Base-by-base conservation (phyloP, 2,797 vertebrate genomes). In the Sitta carolinensis region DNA sequence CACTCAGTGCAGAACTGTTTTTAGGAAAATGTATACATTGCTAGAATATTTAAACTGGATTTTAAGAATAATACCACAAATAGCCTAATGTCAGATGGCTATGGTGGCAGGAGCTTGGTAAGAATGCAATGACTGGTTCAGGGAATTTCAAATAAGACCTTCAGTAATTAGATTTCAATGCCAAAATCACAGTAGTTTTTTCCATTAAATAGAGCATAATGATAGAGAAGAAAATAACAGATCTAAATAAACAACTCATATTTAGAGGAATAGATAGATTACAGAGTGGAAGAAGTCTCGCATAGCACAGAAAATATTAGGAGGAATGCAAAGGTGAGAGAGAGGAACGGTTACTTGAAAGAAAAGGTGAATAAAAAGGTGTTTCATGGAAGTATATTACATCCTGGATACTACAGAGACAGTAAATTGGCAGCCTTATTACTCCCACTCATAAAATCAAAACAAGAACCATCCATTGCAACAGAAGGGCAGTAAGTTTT, bases 361-460 rank as follows among this genome's bases (percentile, higher is more conserved):
- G 48, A 67, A 90, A 87, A 87, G 15, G 61, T 36, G 19, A 90
- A 87, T 61, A 59, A 89, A 92, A 91, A 83, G 48, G 34, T 82
- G 48, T 73, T 90, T 84, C 19, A 52, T 61, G 87, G 75, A 90
- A 89, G 52, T 69, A 20, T 82, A 79, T 76, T 82, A 54, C 70
- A 84, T 42, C 48, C 81, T 34, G 32, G 82, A 50, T 42, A 78
- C 67, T 70, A 89, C 23, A 67, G 91, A 78, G 87, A 82, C 4
- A 10, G 81, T 70, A 94, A 95, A 89, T 47, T 84, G 86, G 81
- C 87, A 89, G 55, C 13, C 59, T 82, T 94, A 89, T 92, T 95
- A 89, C 72, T 93, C 75, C 75, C 52, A 90, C 87, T 89, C 91
- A 87, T 92, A 95, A 96, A 96, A 95, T 87, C 68, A 87, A 94